These are phyloP conservation scores for Eulimnadia texana DNA, from an alignment of 1,140 invertebrate species.

Conservation along the genomic window DNA sequence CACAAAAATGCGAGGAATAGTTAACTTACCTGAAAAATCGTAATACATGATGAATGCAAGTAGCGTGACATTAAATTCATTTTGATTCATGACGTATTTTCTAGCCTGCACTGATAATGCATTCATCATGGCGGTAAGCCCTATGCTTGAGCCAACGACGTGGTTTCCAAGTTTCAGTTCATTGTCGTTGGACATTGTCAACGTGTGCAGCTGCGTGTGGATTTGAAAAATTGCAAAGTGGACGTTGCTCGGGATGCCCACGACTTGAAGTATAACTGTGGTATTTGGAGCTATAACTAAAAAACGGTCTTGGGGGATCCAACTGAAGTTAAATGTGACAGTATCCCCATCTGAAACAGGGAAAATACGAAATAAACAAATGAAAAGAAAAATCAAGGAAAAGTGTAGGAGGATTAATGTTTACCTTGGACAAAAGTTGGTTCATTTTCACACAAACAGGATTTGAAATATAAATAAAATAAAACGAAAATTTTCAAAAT, in stretches of 20 bases:
- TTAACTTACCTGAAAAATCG: slow-evolving; percentile 34
- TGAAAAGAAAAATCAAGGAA: not conserved
- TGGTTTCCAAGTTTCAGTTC: slow-evolving; percentile 23
- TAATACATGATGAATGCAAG: slow-evolving; percentile 40
- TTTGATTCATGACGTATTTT: slow-evolving; percentile 31
- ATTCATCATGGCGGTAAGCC: slow-evolving; percentile 31
- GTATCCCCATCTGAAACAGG: not conserved
- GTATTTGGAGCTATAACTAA: not conserved
- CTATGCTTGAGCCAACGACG: slow-evolving; percentile 44
- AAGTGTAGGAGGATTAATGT: too few relatives aligned
- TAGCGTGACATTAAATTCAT: slow-evolving; percentile 28
- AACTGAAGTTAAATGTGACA: not conserved
- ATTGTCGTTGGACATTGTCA: slow-evolving; percentile 41
- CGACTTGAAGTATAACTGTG: not conserved
- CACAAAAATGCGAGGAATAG: slow-evolving; percentile 7
- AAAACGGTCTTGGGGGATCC: not conserved
- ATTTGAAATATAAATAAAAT: too few relatives aligned
- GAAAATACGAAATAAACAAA: not conserved
- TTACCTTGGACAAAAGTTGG: not conserved
- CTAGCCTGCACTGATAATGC: not conserved
- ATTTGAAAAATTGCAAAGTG: slow-evolving; percentile 49
- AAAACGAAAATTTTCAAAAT: too few relatives aligned
- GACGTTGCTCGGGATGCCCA: slow-evolving; percentile 29
- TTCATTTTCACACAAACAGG: not conserved
- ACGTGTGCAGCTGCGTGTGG: slow-evolving; percentile 42